These are phyloP conservation scores for Danio kyathit DNA, from an alignment of 2,797 vertebrate genomes.

Conservation along the genomic window DNA sequence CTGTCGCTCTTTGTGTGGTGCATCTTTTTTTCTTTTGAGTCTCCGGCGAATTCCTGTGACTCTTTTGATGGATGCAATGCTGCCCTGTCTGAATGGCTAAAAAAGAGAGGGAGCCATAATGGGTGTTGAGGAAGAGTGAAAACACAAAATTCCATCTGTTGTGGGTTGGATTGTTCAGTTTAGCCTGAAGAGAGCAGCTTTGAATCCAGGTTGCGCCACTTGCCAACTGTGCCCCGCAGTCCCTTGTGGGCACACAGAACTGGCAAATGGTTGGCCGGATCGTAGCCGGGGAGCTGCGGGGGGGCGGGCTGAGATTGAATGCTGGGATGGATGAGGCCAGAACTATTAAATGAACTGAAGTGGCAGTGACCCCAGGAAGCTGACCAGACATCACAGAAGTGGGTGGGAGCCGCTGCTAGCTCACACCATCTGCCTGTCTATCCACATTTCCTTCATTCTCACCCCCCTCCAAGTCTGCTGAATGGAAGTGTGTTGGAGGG, in stretches of 20 bases:
- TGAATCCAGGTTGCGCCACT: conserved; percentile 79
- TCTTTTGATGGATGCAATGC: conserved; percentile 55
- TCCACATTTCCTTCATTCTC: conserved; percentile 10
- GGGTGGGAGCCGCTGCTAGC: conserved; percentile 39
- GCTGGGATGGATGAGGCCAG: conserved; percentile 49
- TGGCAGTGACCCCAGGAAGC: conserved; percentile 52
- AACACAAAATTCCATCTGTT: conserved; percentile 83
- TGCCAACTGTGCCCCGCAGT: conserved; percentile 80
- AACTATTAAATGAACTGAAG: conserved; percentile 49
- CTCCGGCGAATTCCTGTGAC: conserved; percentile 12
- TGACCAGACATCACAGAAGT: conserved; percentile 54
- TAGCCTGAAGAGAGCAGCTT: conserved; percentile 79
- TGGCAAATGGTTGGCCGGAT: conserved; percentile 67
- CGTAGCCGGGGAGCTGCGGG: conserved; percentile 31
- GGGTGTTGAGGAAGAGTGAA: conserved; percentile 62
- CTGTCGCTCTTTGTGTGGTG: neutral
- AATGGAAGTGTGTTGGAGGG: conserved; percentile 48
- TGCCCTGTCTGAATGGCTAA: conserved; percentile 55
- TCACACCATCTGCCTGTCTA: conserved; percentile 50
- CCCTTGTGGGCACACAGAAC: conserved; percentile 73
- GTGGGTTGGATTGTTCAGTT: conserved; percentile 77
- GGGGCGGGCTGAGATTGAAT: conserved; percentile 48
- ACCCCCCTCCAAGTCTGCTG: conserved; percentile 11
- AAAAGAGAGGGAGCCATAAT: conserved; percentile 55
- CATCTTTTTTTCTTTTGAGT: conserved; percentile 16